Percentiles rank a stretch among this genome's conserved stretches.
Evolutionary conservation across 2,797 vertebrate species (phyloP).

Genomic region (Trachurus trachurus): DNA sequence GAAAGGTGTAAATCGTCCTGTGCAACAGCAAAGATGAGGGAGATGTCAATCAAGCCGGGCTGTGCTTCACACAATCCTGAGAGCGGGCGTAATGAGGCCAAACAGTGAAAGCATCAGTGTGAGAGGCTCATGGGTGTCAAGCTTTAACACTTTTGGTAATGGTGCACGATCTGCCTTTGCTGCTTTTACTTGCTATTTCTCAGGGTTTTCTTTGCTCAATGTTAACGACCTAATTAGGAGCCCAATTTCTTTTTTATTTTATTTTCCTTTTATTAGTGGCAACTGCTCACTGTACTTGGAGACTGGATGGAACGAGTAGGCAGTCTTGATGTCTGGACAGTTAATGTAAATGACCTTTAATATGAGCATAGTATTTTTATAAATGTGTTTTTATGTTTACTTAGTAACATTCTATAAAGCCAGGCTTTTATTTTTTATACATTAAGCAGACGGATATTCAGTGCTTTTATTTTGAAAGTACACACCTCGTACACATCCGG

Average conservation of each 20-base stretch:
- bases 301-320: not conserved
- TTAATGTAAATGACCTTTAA: no score
- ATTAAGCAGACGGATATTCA: no score
- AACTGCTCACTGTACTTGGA: not conserved
- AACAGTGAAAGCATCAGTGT: not conserved
- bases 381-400: no score
- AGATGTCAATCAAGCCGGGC: not conserved
- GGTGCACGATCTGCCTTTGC: not conserved
- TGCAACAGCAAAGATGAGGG: not conserved
- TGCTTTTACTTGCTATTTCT: not conserved
- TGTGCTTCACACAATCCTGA: conserved; percentile 4
- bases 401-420: no score
- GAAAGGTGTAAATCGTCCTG: not conserved
- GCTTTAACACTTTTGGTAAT: not conserved
- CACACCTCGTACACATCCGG: no score
- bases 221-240: not conserved
- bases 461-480: no score
- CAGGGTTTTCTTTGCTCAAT: not conserved
- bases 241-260: not conserved
- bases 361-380: no score
- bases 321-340: conserved; percentile 9
- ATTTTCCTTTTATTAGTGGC: not conserved
- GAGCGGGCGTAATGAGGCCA: conserved; percentile 3
- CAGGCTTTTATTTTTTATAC: no score
- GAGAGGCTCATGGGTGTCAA: not conserved